Evolutionary conservation across 2,797 vertebrate species (phyloP).

Genomic region (Megalops cyprinoides): DNA sequence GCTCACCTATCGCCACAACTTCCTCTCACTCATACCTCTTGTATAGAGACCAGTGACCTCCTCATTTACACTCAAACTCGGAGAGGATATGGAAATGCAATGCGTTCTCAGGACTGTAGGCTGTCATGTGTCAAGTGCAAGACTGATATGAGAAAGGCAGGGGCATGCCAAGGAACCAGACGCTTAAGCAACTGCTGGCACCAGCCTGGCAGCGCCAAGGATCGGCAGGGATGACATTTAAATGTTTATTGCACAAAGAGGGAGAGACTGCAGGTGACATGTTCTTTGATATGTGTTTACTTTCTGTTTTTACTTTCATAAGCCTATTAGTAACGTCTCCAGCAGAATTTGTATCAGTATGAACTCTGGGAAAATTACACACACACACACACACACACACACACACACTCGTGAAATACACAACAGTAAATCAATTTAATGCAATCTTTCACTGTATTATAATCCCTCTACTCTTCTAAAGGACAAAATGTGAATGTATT

Average conservation of each 20-base stretch:
- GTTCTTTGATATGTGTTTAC: not conserved
- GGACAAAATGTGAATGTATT: slow-evolving; percentile 15
- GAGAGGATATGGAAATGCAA: not conserved
- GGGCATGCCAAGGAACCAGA: slow-evolving; percentile 23
- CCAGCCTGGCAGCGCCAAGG: not conserved
- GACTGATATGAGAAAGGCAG: not conserved
- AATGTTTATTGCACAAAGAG: slow-evolving; percentile 6
- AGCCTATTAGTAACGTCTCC: not conserved
- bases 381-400: not conserved
- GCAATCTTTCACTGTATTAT: no score
- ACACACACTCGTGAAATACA: not conserved
- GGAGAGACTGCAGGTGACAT: not conserved
- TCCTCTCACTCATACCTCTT: no score
- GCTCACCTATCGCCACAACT: no score
- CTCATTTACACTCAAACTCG: not conserved
- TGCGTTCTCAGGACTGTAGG: slow-evolving; percentile 28
- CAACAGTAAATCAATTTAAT: no score
- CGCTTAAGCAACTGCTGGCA: not conserved
- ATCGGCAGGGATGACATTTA: not conserved
- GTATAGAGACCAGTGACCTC: not conserved
- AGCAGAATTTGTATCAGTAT: not conserved
- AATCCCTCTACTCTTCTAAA: no score
- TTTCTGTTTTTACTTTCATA: not conserved
- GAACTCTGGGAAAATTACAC: not conserved
- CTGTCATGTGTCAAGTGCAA: not conserved